A percentile compares a stretch with the other conserved stretches of the same genome.
Evolutionary conservation across 1,140 invertebrate species (phyloP).

Genomic region (Leptinotarsa lineolata): DNA sequence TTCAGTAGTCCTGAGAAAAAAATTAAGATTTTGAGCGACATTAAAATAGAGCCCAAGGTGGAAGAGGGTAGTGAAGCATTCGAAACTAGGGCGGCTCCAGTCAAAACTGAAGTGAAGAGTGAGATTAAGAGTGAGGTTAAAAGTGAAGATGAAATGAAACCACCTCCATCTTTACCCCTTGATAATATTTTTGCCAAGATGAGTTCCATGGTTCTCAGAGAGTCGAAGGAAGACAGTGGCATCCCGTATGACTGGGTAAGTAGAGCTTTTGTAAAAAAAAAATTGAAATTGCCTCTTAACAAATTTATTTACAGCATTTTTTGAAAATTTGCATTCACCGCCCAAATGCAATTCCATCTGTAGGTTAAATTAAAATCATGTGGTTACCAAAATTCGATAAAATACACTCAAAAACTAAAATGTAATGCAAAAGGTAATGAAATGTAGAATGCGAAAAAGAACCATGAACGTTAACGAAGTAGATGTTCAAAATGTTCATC

Average conservation of each 20-base stretch:
- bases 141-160: conserved; percentile 57
- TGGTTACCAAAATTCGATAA: too few species aligned
- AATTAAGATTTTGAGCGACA: conserved; percentile 55
- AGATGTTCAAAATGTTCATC: too few species aligned
- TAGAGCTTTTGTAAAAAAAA: conserved; percentile 11
- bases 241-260: conserved; percentile 82
- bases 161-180: conserved; percentile 43
- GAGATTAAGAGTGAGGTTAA: conserved; percentile 47
- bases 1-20: conserved; percentile 48
- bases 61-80: conserved; percentile 47
- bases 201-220: conserved; percentile 31
- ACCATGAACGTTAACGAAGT: too few species aligned
- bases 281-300: neutral
- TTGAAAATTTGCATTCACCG: too few species aligned
- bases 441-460: too few species aligned
- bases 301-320: too few species aligned
- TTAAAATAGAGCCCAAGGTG: conserved; percentile 53
- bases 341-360: too few species aligned
- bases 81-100: conserved; percentile 36
- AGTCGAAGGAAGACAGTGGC: conserved; percentile 71
- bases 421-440: too few species aligned
- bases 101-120: conserved; percentile 38
- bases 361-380: too few species aligned
- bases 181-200: conserved; percentile 59
- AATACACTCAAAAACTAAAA: too few species aligned